These are phyloP conservation scores for Blastomussa wellsi DNA, from an alignment of 92 coral and sea anemone genomes.

Conservation along the genomic window DNA sequence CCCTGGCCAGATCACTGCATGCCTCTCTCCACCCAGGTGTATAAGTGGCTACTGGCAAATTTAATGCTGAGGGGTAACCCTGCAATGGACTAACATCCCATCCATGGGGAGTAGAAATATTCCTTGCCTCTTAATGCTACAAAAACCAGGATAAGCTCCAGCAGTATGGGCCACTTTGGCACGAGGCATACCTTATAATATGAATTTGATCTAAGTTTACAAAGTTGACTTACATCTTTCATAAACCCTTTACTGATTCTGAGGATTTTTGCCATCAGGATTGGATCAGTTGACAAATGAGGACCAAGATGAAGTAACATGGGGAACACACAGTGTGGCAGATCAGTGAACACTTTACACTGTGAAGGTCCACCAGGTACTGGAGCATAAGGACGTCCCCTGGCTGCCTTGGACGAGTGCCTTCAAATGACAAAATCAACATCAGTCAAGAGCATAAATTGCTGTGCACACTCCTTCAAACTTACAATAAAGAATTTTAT, in stretches of 20 bases:
- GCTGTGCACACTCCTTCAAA: too few species aligned
- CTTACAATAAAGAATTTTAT: too few species aligned
- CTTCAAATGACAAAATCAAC: conserved; percentile 30
- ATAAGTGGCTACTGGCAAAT: too few species aligned
- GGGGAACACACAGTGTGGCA: conserved; percentile 77
- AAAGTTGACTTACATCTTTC: conserved; percentile 73
- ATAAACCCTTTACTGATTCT: conserved; percentile 92
- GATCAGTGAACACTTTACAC: conserved; percentile 66
- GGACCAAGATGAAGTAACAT: conserved; percentile 93
- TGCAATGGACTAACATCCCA: too few species aligned
- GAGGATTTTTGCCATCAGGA: conserved; percentile 92
- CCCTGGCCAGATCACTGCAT: too few species aligned
- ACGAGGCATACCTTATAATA: too few species aligned
- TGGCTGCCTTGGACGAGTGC: conserved; percentile 91
- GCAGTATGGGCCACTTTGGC: too few species aligned
- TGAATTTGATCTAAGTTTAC: neutral
- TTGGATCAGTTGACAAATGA: conserved; percentile 87
- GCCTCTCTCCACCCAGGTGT: too few species aligned
- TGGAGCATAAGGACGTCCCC: conserved; percentile 88
- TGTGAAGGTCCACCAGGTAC: conserved; percentile 84
- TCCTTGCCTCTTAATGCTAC: too few species aligned
- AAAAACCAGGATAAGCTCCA: too few species aligned
- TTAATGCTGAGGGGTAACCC: too few species aligned
- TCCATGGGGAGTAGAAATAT: too few species aligned
- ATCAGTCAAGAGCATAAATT: neutral